Conservation (phyloP, 2,888 invertebrate genomes). For the Tryphoninae sp. region DNA sequence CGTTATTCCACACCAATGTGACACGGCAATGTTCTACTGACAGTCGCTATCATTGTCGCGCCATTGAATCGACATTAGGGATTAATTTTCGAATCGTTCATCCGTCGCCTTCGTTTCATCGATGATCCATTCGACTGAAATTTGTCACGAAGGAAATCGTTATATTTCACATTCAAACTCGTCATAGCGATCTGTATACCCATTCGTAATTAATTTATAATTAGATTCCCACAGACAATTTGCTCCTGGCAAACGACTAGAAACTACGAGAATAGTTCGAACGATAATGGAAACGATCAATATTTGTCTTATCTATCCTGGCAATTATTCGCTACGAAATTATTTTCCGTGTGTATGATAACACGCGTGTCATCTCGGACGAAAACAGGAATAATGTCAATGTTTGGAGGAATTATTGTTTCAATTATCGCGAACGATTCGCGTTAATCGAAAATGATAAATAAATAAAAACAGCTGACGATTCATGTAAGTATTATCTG, state of each 20-base stretch:
- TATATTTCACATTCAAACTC: slow-evolving; percentile 2
- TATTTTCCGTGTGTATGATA: not conserved
- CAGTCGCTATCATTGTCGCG: slow-evolving; percentile 60
- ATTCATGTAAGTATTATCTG: too few species aligned
- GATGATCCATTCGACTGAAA: not conserved
- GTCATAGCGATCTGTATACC: not conserved
- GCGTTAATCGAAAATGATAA: not conserved
- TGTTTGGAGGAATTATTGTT: slow-evolving; percentile 26
- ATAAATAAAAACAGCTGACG: too few species aligned
- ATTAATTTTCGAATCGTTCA: slow-evolving; percentile 30
- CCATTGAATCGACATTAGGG: slow-evolving; percentile 58
- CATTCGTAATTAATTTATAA: slow-evolving; percentile 36
- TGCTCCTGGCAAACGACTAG: not conserved
- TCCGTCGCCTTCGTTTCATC: not conserved
- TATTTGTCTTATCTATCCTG: slow-evolving; percentile 35
- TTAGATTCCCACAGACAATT: slow-evolving; percentile 17
- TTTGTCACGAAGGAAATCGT: slow-evolving; percentile 1
- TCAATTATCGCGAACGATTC: not conserved
- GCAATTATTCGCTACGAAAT: slow-evolving; percentile 26
- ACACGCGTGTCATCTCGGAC: not conserved
- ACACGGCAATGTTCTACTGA: not conserved
- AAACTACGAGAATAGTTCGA: slow-evolving; percentile 7
- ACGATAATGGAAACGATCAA: slow-evolving; percentile 16
- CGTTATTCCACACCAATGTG: not conserved
- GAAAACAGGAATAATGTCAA: slow-evolving; percentile 17